Evolutionary conservation across 2,888 invertebrate species (phyloP).

Genomic region (Torymus aiolomorphi): DNA sequence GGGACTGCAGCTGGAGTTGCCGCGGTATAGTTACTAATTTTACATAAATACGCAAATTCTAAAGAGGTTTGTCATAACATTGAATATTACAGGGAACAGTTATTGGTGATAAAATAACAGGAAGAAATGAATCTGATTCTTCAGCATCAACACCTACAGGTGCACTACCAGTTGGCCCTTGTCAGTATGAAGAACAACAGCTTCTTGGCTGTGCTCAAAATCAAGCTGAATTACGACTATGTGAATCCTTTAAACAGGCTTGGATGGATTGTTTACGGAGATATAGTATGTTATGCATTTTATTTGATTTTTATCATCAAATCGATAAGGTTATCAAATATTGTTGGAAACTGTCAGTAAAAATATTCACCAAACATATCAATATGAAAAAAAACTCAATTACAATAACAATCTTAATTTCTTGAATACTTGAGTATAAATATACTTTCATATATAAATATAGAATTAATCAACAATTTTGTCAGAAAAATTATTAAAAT

Average conservation of each 20-base stretch:
- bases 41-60: constrained; percentile 6
- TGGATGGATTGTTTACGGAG: constrained; percentile 59
- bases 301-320: constrained; percentile 41
- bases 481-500: too few relatives aligned
- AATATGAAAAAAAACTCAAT: neutral
- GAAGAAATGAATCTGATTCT: constrained; percentile 49
- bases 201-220: constrained; percentile 56
- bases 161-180: constrained; percentile 51
- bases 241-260: constrained; percentile 56
- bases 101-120: constrained; percentile 60
- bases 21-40: constrained; percentile 56
- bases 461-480: too few relatives aligned
- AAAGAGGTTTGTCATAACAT: constrained; percentile 9
- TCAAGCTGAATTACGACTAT: constrained; percentile 55
- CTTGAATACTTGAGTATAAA: too few relatives aligned
- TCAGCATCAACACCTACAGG: constrained; percentile 17
- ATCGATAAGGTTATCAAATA: constrained; percentile 45
- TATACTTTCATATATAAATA: too few relatives aligned
- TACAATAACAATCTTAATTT: neutral
- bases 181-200: constrained; percentile 57
- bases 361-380: neutral
- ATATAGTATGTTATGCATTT: constrained; percentile 54
- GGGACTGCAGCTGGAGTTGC: constrained; percentile 64
- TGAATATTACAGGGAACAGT: constrained; percentile 50
- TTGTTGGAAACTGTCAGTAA: constrained; percentile 26